phyloP scores from a whole-genome alignment of 2,888 invertebrate genomes.

The Mesoligia furuncula region DNA sequence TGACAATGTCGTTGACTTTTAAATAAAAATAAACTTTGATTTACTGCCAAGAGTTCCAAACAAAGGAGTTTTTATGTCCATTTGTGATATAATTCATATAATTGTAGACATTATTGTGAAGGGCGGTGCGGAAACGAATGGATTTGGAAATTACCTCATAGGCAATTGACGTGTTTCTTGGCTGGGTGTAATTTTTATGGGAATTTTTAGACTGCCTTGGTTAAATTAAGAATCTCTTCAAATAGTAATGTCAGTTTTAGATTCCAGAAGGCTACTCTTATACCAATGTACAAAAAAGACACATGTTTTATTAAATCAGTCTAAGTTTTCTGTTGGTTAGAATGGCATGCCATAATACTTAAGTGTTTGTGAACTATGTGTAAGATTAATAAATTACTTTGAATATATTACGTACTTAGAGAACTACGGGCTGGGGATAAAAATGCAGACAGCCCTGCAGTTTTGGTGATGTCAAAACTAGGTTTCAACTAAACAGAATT shows the following conservation, averaged over 20 bases:
- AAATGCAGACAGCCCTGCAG: background rate
- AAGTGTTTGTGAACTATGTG: too few relatives aligned
- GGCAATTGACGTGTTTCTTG: slow-evolving; percentile 10
- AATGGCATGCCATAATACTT: too few relatives aligned
- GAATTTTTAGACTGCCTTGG: background rate
- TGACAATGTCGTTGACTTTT: slow-evolving; percentile 45
- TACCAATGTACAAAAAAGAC: background rate
- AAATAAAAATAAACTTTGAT: slow-evolving; percentile 53
- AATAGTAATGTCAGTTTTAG: background rate
- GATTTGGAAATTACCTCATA: slow-evolving; percentile 27
- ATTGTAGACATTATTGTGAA: slow-evolving; percentile 25
- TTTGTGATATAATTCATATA: slow-evolving; percentile 29
- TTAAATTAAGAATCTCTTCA: background rate
- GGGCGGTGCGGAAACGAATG: slow-evolving; percentile 18
- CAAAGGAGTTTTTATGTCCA: slow-evolving; percentile 45
- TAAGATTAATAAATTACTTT: too few relatives aligned
- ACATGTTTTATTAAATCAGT: background rate
- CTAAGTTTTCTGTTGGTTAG: too few relatives aligned
- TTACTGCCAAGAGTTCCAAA: slow-evolving; percentile 46
- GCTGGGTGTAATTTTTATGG: background rate
- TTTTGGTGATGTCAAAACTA: background rate
- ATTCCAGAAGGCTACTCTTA: background rate
- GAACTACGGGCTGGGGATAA: background rate
- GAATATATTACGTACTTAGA: background rate
- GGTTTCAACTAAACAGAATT: background rate